Percentiles rank a stretch among this genome's conserved stretches.
phyloP scores from a whole-genome alignment of 2,797 vertebrate genomes.

The Pteronotus mesoamericanus region DNA sequence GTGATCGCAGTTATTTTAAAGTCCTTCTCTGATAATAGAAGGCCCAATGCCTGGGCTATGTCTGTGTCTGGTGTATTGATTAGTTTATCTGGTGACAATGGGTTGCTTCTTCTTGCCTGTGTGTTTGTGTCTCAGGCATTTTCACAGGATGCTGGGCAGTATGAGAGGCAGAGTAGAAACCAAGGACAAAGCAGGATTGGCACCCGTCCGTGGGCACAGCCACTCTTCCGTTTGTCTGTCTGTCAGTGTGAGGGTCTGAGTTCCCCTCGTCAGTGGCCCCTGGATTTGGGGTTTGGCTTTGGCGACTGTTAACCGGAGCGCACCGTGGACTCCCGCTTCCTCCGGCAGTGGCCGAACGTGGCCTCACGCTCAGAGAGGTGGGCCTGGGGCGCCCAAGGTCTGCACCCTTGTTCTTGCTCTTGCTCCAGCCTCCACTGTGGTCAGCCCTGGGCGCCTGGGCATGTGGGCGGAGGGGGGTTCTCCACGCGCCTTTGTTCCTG shows the following conservation, averaged over 20 bases:
- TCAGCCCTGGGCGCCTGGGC: neutral
- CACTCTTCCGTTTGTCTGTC: neutral
- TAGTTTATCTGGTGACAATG: no score
- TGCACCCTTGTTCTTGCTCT: neutral
- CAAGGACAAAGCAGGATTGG: neutral
- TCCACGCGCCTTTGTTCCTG: neutral
- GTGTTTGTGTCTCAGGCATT: neutral
- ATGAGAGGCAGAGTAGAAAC: neutral
- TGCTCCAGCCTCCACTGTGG: neutral
- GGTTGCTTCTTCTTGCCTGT: neutral
- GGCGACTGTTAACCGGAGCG: neutral
- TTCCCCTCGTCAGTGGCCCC: neutral
- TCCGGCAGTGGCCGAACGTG: neutral
- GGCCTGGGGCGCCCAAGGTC: no score
- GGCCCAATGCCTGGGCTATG: neutral
- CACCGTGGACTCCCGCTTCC: neutral
- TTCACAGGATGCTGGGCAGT: neutral
- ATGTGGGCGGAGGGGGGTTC: neutral
- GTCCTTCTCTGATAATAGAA: neutral
- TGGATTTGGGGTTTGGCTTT: neutral
- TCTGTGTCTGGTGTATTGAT: neutral
- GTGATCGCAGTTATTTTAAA: no score
- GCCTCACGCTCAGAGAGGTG: neutral
- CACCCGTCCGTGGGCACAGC: neutral
- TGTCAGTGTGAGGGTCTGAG: accelerated